These are phyloP conservation scores for Aotus griseimembra DNA, from an alignment of 2,797 vertebrate species.

Conservation along the genomic window DNA sequence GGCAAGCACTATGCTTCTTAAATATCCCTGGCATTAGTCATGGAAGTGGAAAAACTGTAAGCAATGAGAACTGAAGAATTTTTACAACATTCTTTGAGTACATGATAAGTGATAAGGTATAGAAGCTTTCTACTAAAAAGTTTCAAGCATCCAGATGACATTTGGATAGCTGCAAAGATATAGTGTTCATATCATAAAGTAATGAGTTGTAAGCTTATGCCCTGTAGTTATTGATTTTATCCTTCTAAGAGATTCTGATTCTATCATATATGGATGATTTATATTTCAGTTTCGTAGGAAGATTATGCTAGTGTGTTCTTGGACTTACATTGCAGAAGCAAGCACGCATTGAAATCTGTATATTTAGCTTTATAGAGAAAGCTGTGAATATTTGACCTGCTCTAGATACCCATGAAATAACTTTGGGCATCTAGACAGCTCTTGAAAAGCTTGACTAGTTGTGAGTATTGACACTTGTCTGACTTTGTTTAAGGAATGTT, in stretches of 20 bases:
- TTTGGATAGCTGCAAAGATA: slow-evolving; percentile 14
- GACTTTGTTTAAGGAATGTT: neutral
- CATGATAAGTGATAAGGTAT: neutral
- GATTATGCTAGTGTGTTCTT: neutral
- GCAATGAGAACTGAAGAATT: neutral
- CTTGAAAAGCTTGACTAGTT: neutral
- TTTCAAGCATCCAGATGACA: neutral
- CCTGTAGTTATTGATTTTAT: neutral
- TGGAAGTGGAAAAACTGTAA: neutral
- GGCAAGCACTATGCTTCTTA: neutral
- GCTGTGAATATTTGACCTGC: neutral
- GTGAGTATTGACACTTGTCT: neutral
- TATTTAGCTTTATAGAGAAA: neutral
- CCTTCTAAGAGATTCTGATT: neutral
- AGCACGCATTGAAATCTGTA: neutral
- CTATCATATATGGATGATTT: neutral
- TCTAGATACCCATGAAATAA: neutral
- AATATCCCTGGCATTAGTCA: neutral
- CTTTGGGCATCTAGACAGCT: neutral
- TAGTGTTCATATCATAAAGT: neutral
- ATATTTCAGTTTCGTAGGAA: neutral
- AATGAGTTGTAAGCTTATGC: neutral
- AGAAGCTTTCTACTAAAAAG: neutral
- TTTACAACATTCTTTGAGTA: slow-evolving; percentile 34
- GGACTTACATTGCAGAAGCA: neutral